These are phyloP conservation scores for Chaetorhynchus papuensis DNA, from an alignment of 2,113 vertebrate species.

Conservation along the genomic window DNA sequence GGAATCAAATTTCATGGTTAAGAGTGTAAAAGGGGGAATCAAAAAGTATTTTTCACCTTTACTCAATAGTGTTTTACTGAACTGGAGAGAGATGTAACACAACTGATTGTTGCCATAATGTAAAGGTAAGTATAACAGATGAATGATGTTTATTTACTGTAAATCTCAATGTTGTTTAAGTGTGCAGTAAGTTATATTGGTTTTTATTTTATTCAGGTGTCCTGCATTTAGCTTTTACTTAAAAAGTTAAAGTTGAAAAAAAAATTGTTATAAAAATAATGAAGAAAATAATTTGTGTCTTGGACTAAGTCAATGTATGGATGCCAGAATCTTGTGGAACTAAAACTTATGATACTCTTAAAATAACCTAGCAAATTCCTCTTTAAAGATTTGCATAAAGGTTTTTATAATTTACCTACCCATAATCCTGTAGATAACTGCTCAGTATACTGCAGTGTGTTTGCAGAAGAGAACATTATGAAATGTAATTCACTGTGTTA, in stretches of 20 bases:
- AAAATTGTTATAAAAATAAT: not conserved
- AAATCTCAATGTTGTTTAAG: not conserved
- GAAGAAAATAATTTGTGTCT: not conserved
- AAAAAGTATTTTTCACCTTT: not conserved
- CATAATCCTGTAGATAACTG: not conserved
- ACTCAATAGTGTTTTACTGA: not conserved
- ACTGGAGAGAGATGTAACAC: not conserved
- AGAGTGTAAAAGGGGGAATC: not conserved
- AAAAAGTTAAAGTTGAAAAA: not conserved
- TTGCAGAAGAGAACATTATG: not conserved
- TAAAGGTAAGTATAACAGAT: not conserved
- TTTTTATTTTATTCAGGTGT: not conserved
- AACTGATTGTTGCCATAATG: not conserved
- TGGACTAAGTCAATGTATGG: not conserved
- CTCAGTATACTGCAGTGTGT: not conserved
- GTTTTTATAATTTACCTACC: not conserved
- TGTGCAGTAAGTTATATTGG: not conserved
- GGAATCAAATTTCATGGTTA: not conserved
- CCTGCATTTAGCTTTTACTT: not conserved
- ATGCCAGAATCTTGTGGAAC: not conserved
- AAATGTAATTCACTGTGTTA: not conserved
- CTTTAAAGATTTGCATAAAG: not conserved
- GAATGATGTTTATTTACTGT: not conserved
- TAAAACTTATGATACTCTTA: not conserved
- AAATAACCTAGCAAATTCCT: not conserved